Base-by-base conservation (phyloP, 2,113 vertebrate genomes). In the Triplophysa tibetana region DNA sequence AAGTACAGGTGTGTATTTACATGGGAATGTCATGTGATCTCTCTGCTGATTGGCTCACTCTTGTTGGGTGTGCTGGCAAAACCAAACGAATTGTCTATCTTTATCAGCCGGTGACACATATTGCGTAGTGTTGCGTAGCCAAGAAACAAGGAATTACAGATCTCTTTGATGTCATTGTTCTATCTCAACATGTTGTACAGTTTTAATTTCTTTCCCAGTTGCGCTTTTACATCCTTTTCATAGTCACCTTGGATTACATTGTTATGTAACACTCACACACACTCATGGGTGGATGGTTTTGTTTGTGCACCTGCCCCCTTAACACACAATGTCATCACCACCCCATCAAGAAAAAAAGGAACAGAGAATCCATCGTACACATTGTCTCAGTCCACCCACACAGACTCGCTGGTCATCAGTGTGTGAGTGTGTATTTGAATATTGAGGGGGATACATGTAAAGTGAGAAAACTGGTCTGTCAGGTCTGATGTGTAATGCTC, bases 401-500 rank as follows among this genome's bases (percentile, higher is more conserved):
- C n/a, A 80, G 23, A 67, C 54, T 43, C 54, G n/a, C n/a, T 21
- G 8, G 54, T 58, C 54, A 58, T 19, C 54, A 21, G 7, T 58
- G 29, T 69, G 56, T 67, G 17, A n/a, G n/a, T 48, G 24, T 69
- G 56, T 67, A 21, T 56, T 60, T 68, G 10, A 68, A 60, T 78
- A 29, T 68, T 29, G 43, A 19, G n/a, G 58, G 21, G 13, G 12
- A 43, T 19, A 48, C 2, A 23, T 50, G 29, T 58, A 41, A 38
- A 52, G 62, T 33, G 21, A 26, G 66, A 73, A 38, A 85, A 80
- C 68, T 58, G 77, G 78, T 82, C 24, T 50, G 14, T 63, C 81
- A 65, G 69, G 77, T 85, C 17, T 61, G 19, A n/a, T 64, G 66
- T 70, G 50, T 77, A 70, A 80, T 26, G 41, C 23, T 14, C 70